Evolutionary conservation across 2,797 vertebrate genomes (phyloP).

Genomic region (Argentina silus): DNA sequence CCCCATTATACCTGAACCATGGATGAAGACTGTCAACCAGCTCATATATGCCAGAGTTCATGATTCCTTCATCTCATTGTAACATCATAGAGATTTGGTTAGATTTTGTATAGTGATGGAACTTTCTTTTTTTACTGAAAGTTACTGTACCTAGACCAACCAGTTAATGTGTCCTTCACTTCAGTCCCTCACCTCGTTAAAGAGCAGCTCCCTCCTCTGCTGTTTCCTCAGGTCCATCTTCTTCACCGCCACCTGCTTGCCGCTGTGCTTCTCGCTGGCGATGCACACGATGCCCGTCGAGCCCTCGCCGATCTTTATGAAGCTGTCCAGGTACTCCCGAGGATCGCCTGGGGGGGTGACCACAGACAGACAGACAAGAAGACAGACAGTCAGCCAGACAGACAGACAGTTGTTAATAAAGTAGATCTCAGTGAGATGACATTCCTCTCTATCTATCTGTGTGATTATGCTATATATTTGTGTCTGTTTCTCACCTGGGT

Average conservation of each 20-base stretch:
- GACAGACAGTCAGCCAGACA: not conserved
- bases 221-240: constrained; percentile 99
- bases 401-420: not conserved
- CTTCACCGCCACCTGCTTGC: constrained; percentile 98
- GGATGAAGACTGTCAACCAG: too few relatives aligned
- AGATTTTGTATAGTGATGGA: too few relatives aligned
- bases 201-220: constrained; percentile 95
- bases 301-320: constrained; percentile 98
- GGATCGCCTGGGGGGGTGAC: constrained; percentile 81
- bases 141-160: too few relatives aligned
- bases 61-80: too few relatives aligned
- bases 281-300: constrained; percentile 98
- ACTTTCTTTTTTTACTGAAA: too few relatives aligned
- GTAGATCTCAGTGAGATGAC: not conserved
- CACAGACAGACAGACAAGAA: not conserved
- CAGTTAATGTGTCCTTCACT: too few relatives aligned
- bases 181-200: constrained; percentile 91
- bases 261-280: constrained; percentile 95
- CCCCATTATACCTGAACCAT: too few relatives aligned
- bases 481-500: constrained; percentile 80
- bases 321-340: constrained; percentile 94
- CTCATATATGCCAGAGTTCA: too few relatives aligned
- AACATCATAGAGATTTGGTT: too few relatives aligned
- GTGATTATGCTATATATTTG: not conserved
- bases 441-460: not conserved